Conservation (phyloP, 2,888 invertebrate genomes). For the Cephus pulcher region DNA sequence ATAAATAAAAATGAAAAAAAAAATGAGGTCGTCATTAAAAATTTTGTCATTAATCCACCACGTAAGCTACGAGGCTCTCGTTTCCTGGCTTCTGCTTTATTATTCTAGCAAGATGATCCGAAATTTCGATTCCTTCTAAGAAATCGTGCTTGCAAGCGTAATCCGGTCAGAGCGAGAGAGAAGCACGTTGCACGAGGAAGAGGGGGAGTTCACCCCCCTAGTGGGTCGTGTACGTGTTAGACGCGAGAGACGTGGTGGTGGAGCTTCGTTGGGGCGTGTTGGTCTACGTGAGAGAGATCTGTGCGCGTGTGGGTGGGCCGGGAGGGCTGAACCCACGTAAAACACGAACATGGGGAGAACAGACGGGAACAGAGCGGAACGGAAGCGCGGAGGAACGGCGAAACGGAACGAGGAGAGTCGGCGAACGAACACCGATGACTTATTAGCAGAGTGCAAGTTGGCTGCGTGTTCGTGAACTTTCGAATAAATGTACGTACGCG, state of each 20-base stretch:
- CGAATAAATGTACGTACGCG: conserved; percentile 41
- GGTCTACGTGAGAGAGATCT: conserved; percentile 5
- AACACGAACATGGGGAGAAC: conserved; percentile 24
- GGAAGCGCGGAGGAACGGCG: conserved; percentile 11
- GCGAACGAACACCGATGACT: conserved; percentile 45
- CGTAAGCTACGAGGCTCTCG: background rate
- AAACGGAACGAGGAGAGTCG: conserved; percentile 15
- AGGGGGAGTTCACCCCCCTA: conserved; percentile 15
- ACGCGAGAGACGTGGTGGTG: conserved; percentile 20
- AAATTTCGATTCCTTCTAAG: background rate
- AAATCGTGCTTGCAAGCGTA: conserved; percentile 20
- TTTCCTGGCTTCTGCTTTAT: background rate
- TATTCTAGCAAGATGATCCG: background rate
- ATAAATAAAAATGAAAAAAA: background rate
- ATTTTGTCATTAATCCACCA: background rate
- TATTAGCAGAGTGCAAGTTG: conserved; percentile 44
- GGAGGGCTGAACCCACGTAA: conserved; percentile 25
- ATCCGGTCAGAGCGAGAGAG: conserved; percentile 36
- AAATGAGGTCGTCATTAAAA: background rate
- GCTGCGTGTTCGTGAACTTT: conserved; percentile 41
- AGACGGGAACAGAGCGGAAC: conserved; percentile 19
- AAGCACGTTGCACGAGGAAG: conserved; percentile 15
- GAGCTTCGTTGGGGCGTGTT: conserved; percentile 13
- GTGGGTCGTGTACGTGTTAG: conserved; percentile 30
- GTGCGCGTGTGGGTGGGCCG: conserved; percentile 8